phyloP scores from a whole-genome alignment of 2,888 invertebrate species.

The Clusia tigrina region DNA sequence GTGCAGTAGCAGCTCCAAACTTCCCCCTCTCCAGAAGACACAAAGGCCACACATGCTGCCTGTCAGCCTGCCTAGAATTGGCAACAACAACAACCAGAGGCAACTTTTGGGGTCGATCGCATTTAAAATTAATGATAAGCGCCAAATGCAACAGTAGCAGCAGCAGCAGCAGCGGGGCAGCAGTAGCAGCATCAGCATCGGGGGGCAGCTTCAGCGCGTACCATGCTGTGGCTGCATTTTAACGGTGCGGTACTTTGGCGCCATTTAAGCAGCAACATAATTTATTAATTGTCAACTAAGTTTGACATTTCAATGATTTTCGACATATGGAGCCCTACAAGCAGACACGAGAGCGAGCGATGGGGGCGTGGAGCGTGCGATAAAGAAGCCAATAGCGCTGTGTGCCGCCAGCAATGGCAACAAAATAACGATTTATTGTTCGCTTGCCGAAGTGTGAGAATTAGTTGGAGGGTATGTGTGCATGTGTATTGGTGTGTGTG shows the following conservation, averaged over 20 bases:
- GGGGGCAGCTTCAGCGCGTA: not conserved
- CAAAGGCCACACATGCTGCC: not conserved
- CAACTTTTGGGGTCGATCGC: not conserved
- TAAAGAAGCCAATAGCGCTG: not conserved
- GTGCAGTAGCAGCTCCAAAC: not conserved
- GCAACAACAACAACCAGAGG: not conserved
- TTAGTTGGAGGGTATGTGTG: slow-evolving; percentile 45
- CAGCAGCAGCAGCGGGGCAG: not conserved
- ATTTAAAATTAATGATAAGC: slow-evolving; percentile 2
- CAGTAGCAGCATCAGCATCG: too few species aligned
- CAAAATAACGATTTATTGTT: slow-evolving; percentile 37
- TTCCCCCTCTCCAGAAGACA: not conserved
- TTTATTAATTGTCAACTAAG: slow-evolving; percentile 63
- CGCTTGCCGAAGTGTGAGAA: slow-evolving; percentile 62
- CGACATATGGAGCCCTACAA: slow-evolving; percentile 42
- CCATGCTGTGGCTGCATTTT: not conserved
- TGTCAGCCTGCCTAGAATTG: not conserved
- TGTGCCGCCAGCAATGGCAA: slow-evolving; percentile 7
- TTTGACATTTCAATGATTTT: slow-evolving; percentile 61
- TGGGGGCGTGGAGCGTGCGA: not conserved
- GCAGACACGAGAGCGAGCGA: slow-evolving; percentile 4
- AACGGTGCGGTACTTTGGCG: slow-evolving; percentile 45
- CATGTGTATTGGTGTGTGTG: slow-evolving; percentile 22
- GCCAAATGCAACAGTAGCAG: slow-evolving; percentile 5
- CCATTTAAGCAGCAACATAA: slow-evolving; percentile 58